Conservation (phyloP, 2,888 invertebrate genomes). For the Drosophila subquinaria region DNA sequence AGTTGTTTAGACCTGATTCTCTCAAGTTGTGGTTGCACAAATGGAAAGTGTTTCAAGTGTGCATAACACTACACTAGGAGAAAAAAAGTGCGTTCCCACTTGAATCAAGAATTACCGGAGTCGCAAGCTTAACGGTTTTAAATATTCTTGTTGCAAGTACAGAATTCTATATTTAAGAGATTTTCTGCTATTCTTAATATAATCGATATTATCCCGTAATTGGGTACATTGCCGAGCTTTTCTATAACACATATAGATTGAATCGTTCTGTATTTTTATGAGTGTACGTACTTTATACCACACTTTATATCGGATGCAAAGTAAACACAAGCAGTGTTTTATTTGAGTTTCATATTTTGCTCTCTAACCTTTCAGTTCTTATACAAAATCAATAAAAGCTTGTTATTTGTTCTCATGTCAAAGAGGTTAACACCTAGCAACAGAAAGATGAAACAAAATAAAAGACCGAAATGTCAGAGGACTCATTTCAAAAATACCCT, state of each 20-base stretch:
- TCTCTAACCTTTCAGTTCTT: slow-evolving; percentile 28
- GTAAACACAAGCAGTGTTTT: slow-evolving; percentile 48
- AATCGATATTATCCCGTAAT: no score
- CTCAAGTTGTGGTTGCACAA: background rate
- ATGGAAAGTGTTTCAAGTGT: background rate
- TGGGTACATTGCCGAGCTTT: no score
- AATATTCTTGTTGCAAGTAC: no score
- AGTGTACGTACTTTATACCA: background rate
- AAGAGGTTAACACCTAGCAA: slow-evolving; percentile 71
- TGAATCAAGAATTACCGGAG: no score
- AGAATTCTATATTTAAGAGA: no score
- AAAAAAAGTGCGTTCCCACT: no score
- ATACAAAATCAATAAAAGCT: slow-evolving; percentile 70
- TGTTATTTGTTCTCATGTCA: slow-evolving; percentile 58
- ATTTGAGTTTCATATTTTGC: slow-evolving; percentile 53
- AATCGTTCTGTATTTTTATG: no score
- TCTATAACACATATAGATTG: no score
- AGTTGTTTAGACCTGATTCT: slow-evolving; percentile 1
- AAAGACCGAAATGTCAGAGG: no score
- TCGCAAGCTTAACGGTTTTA: no score
- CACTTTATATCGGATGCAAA: slow-evolving; percentile 20
- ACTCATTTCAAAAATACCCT: background rate
- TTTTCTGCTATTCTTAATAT: no score
- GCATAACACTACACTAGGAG: background rate
- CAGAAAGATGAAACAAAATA: slow-evolving; percentile 25